A percentile compares a stretch with the other conserved stretches of the same genome.
phyloP scores from a whole-genome alignment of 2,113 vertebrate genomes.

The Chaetura pelagica region DNA sequence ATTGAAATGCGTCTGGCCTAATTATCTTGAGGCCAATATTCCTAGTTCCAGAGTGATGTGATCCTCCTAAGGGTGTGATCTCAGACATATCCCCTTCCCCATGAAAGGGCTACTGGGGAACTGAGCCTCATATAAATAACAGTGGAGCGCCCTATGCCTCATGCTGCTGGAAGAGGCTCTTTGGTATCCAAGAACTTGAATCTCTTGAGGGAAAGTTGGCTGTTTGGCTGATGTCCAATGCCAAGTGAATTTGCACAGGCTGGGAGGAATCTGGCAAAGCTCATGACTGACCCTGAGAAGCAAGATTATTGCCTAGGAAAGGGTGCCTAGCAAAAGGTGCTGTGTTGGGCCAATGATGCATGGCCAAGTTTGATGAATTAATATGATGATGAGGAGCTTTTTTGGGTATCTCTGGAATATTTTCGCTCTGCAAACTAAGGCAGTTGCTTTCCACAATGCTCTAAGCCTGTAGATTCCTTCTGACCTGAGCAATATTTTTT shows the following conservation, averaged over 20 bases:
- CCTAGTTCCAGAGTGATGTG: background rate
- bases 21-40: slow-evolving; percentile 40
- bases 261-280: background rate
- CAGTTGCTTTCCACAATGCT: slow-evolving; percentile 25
- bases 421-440: slow-evolving; percentile 27
- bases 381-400: slow-evolving; percentile 7
- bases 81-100: background rate
- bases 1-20: slow-evolving; percentile 25
- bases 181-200: background rate
- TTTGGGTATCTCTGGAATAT: slow-evolving; percentile 6
- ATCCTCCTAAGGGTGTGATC: slow-evolving; percentile 27
- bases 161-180: background rate
- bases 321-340: background rate
- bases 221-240: background rate
- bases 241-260: background rate
- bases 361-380: slow-evolving; percentile 42
- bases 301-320: slow-evolving; percentile 25
- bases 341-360: background rate
- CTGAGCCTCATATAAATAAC: background rate
- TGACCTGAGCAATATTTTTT: slow-evolving; percentile 35
- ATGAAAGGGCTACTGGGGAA: background rate
- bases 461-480: slow-evolving; percentile 53
- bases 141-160: background rate
- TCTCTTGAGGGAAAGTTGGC: background rate
- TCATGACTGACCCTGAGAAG: background rate